Evolutionary conservation across 2,113 vertebrate genomes (phyloP), one percentile per base, ranked within the genome.

Genomic region (Tragelaphus scriptus): DNA sequence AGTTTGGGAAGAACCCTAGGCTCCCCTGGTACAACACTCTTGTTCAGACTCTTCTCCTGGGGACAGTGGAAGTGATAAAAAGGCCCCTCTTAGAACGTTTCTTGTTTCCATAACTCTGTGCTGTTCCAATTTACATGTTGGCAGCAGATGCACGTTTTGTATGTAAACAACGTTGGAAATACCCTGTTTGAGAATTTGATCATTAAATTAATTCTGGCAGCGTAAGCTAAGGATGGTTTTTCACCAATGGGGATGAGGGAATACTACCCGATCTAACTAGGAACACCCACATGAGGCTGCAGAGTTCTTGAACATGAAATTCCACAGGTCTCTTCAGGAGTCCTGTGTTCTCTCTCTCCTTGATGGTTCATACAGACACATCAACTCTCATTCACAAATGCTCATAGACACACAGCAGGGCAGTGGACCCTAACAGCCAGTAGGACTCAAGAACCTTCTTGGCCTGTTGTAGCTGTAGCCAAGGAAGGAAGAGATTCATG

Each of bases 91-190:
- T 4, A 59, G 77, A 53, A 47, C 0, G 0, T 51, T 56, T 17
- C 61, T 0, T 25, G 14, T 65, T 40, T 88, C 58, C 55, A 16
- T 59, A 59, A 90, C 65, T 85, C 79, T 68, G n/a, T 80, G 94
- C 63, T 7, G 32, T 81, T 94, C 79, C 56, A 63, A 85, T 96
- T 91, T 58, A 32, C 44, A 95, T 91, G 96, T 77, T 97, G 98
- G 98, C 96, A 98, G 97, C 93, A 98, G 97, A 94, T 97, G 94
- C 96, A 98, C 94, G 87, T 97, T 98, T 97, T 95, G 79, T 97
- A 80, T 97, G 96, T 98, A 97, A 98, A 97, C 98, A 79, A 92
- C 95, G 49, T 98, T 98, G 98, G 94, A 98, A 98, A 98, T 98
- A 98, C 90, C 90, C 97, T 98, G 97, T 98, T 98, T 85, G 85